A percentile compares a stretch with the other conserved stretches of the same genome.
These are phyloP conservation scores for Desmophyllum pertusum DNA, from an alignment of 92 coral and sea anemone species.

Conservation along the genomic window DNA sequence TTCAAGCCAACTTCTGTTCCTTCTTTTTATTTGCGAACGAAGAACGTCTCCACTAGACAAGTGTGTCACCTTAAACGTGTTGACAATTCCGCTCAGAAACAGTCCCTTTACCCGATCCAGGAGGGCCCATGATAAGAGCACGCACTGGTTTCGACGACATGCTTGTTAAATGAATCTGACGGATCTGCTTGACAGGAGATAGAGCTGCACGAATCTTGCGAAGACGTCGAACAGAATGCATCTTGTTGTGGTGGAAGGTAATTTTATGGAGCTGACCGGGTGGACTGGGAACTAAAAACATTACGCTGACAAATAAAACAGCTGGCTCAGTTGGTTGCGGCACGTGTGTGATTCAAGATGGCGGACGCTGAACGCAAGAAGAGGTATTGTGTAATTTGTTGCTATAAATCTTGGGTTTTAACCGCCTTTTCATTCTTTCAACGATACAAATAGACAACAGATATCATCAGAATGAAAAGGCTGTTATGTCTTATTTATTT, in stretches of 20 bases:
- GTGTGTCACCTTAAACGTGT: conserved; percentile 83
- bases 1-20: conserved; percentile 84
- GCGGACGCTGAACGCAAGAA: conserved; percentile 53
- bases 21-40: conserved; percentile 80
- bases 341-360: conserved; percentile 88
- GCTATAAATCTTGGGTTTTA: not conserved
- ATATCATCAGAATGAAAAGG: not conserved
- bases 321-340: conserved; percentile 66
- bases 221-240: conserved; percentile 50
- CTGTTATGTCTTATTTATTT: not conserved
- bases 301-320: conserved; percentile 48
- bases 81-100: conserved; percentile 89
- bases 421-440: not conserved
- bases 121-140: conserved; percentile 96
- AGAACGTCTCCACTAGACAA: conserved; percentile 95
- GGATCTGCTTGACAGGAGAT: not conserved
- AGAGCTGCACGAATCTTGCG: conserved; percentile 19
- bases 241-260: not conserved
- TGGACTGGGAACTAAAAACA: conserved; percentile 35
- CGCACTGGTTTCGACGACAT: conserved; percentile 74
- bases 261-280: conserved; percentile 9
- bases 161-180: conserved; percentile 31
- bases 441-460: not conserved
- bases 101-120: conserved; percentile 99
- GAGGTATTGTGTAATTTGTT: not conserved